Evolutionary conservation across 2,113 vertebrate species (phyloP), one percentile per base, ranked within the genome.

Genomic region (Epinephelus lanceolatus): DNA sequence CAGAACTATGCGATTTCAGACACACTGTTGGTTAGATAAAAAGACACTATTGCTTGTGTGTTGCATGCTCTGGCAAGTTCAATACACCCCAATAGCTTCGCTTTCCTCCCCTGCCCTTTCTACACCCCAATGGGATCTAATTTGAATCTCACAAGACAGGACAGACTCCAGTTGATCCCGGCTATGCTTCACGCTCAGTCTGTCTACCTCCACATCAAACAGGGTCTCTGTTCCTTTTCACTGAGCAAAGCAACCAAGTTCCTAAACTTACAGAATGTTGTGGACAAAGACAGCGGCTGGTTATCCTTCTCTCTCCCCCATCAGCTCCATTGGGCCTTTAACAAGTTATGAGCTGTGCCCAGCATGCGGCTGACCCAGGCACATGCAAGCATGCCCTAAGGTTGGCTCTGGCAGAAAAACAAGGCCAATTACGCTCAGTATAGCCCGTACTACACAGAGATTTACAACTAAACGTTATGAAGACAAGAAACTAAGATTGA

Each of bases 121-220:
- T 53, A 45, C 55, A 68, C 55, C 42, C 37, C 66, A 63, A 27
- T 37, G 76, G 27, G 67, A 69, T 49, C 71, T 76, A 17, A 49
- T 84, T 53, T 65, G 66, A 65, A 62, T 49, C 59, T 49, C 23
- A 70, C 19, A 25, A 27, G 59, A 80, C 66, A 78, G 68, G 66
- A 80, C 21, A 66, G 84, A 86, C 19, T 55, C 62, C 71, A 51
- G 30, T 47, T 62, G 70, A 69, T 79, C 77, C 80, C 73, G 77
- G 74, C 75, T 65, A 61, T 80, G 85, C 88, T 84, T 89, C 83
- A 86, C 81, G 61, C 83, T 83, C 78, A 68, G 73, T 80, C 83
- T 81, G 63, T 79, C 89, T 87, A 84, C 61, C 68, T 72, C 65
- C 30, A 84, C 71, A 87, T 86, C 81, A 86, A 77, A 85, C 60